Base-by-base conservation (phyloP, 2,888 invertebrate species). In the Drosophila ochracea region DNA sequence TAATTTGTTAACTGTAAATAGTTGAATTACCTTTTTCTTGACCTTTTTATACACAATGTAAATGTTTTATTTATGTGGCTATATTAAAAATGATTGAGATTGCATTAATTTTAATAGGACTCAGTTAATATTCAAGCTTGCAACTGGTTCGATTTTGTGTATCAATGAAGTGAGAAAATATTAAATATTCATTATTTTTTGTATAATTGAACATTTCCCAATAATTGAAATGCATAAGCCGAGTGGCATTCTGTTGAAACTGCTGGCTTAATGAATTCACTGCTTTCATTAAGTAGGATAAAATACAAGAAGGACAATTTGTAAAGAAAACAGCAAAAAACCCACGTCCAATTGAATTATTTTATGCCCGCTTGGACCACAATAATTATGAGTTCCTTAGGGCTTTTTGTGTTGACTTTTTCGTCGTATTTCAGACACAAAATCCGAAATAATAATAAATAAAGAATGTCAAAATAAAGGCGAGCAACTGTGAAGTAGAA, bases 311-410 rank as follows among this genome's bases (percentile, higher is more conserved):
- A 54, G 43, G 28, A 39, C 52, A 61, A 52, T 30, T 31, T 60
- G 30, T 16, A 35, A 30, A 41, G 41, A 70, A 28, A 41, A 31
- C 0, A n/a, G 16, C 1, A 16, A n/a, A 4, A 37, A 61, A 54
- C 60, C 78, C 53, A 16, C 50, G 57, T 79, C 53, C 72, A 54
- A 62, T 78, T 55, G 35, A 52, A 69, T 79, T 77, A 70, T 70
- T 59, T 69, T 50, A 47, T 65, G n/a, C 43, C 30, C 43, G 25
- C 49, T 57, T 58, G 54, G 25, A 35, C 28, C 49, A 66, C 55
- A 66, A 60, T 63, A 66, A 79, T 79, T 76, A 68, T 55, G 64
- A 52, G 50, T 39, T 43, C 41, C 67, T 65, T 37, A 37, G 37
- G 68, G 66, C 47, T 57, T 49, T 65, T 65, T 66, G 55, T 50